Percentiles rank a stretch among this genome's conserved stretches.
phyloP scores from a whole-genome alignment of 2,113 vertebrate species.

The Deroptyus accipitrinus region DNA sequence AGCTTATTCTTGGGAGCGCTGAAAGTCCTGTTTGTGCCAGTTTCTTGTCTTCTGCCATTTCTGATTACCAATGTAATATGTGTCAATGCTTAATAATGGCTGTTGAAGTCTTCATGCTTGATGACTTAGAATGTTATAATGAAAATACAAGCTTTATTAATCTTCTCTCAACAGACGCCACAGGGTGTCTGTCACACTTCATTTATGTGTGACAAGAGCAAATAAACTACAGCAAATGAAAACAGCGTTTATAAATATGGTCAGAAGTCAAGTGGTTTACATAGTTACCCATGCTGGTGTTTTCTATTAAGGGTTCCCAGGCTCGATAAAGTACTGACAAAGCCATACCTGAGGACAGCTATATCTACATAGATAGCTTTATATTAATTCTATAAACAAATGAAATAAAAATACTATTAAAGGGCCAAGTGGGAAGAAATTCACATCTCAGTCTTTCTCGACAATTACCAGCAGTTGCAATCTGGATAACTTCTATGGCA shows the following conservation, averaged over 20 bases:
- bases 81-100: not conserved
- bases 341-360: not conserved
- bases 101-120: not conserved
- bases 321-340: not conserved
- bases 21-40: not conserved
- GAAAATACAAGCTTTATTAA: conserved; percentile 48
- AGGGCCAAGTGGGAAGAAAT: not conserved
- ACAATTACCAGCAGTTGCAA: not conserved
- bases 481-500: not conserved
- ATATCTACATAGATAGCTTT: not conserved
- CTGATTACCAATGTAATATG: not conserved
- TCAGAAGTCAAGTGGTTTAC: conserved; percentile 30
- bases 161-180: conserved; percentile 28
- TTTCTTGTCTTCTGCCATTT: not conserved
- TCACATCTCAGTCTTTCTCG: not conserved
- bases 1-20: not conserved
- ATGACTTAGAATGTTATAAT: conserved; percentile 11
- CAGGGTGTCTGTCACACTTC: conserved; percentile 21
- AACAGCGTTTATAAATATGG: conserved; percentile 5
- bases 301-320: not conserved
- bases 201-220: conserved; percentile 17
- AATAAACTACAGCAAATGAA: conserved; percentile 28
- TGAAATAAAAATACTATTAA: not conserved
- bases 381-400: not conserved
- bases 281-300: not conserved